A percentile compares a stretch with the other conserved stretches of the same genome.
phyloP scores from a whole-genome alignment of 30 jellyfish, hydroid and myxozoan genomes.

The Catostylus mosaicus region DNA sequence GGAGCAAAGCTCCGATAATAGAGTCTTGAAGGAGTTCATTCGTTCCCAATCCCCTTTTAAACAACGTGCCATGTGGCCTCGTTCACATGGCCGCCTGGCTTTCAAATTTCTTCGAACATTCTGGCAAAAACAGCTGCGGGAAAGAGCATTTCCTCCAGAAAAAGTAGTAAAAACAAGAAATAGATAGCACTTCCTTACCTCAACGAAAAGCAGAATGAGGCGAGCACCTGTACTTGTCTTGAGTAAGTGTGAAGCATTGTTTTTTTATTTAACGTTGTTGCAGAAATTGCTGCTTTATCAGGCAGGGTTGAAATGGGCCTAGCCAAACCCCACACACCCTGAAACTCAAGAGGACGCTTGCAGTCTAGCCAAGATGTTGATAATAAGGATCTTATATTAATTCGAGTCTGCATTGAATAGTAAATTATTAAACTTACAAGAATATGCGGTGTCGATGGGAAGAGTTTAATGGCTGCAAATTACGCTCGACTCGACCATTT shows the following conservation, averaged over 20 bases:
- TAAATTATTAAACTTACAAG: no score
- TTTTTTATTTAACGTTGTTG: neutral
- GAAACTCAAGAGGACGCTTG: neutral
- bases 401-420: no score
- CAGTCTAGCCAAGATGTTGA: no score
- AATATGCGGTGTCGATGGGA: no score
- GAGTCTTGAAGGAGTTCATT: conserved; percentile 2
- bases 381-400: no score
- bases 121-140: conserved; percentile 56
- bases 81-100: conserved; percentile 40
- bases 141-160: conserved; percentile 4
- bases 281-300: neutral
- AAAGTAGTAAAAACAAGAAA: neutral
- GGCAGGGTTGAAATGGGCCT: conserved; percentile 6
- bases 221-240: conserved; percentile 90
- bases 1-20: no score
- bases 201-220: conserved; percentile 49
- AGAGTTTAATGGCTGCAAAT: no score
- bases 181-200: neutral
- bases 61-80: conserved; percentile 48
- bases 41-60: conserved; percentile 10
- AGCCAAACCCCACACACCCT: neutral
- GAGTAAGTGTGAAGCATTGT: conserved; percentile 65
- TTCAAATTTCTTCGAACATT: conserved; percentile 57
- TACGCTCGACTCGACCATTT: no score